Base-by-base conservation (phyloP, 2,113 vertebrate genomes). In the Peromyscus polionotus region DNA sequence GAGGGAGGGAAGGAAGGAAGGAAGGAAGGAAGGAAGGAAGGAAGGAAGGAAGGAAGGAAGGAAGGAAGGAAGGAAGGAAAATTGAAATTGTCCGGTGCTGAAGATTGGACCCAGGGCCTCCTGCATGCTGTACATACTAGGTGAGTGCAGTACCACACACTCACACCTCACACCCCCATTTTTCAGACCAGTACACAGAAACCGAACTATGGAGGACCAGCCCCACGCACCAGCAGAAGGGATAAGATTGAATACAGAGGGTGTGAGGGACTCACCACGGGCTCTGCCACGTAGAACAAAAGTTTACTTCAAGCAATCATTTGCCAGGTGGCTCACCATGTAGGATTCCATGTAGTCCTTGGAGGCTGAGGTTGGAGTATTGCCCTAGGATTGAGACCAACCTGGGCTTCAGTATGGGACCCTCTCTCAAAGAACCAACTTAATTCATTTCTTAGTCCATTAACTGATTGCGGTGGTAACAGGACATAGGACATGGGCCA, bases 11-110 rank as follows among this genome's bases (percentile, higher is more conserved):
- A 73, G 65, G 59, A 16, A n/a, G 70, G 11, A 42, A 7, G 39
- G 7, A 24, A 45, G 39, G 10, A 12, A 76, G 39, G 22, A 7
- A 76, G 13, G 31, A 2, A 48, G 6, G 1, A 6, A 8, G 28
- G 6, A 4, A 1, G n/a, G 2, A 48, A 7, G 14, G 2, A 14
- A 1, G 13, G 22, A 4, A 51, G 7, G 9, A 17, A 24, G 45
- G 36, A 20, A 20, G 59, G 19, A 10, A 8, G n/a, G 6, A 45
- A 75, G 36, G 39, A 76, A 76, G 11, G 13, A 76, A 77, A n/a
- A 14, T n/a, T n/a, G 45, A 77, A n/a, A 12, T n/a, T 81, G 79
- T 61, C 20, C 33, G 28, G 11, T n/a, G 19, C 45, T 87, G 42
- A 36, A 33, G 17, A 85, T 14, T 68, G 61, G 14, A 51, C 28